These are phyloP conservation scores for Mamestra brassicae DNA, from an alignment of 2,888 invertebrate genomes.

Conservation along the genomic window DNA sequence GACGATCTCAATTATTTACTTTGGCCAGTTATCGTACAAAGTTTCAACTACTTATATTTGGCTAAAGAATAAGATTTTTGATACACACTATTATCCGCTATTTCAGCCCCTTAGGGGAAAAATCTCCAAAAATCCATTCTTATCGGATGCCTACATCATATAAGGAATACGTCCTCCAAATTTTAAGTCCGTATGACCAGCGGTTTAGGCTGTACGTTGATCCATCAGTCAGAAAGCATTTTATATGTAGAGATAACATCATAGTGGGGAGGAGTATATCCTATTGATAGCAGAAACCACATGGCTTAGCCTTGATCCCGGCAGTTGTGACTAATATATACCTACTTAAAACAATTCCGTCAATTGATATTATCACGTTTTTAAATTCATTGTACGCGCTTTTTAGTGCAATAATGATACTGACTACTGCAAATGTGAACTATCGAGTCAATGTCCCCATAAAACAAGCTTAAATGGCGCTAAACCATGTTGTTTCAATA, in stretches of 20 bases:
- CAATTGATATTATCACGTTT: conserved; percentile 17
- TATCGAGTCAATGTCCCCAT: conserved; percentile 5
- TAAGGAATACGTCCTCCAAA: too few relatives aligned
- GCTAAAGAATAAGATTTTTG: too few relatives aligned
- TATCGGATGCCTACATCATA: too few relatives aligned
- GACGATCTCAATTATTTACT: too few relatives aligned
- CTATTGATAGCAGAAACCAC: conserved; percentile 9
- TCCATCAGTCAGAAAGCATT: too few relatives aligned
- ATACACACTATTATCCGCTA: too few relatives aligned
- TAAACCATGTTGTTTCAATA: background rate
- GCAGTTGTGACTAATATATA: background rate
- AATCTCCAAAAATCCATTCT: too few relatives aligned
- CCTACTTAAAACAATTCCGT: background rate
- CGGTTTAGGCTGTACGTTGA: too few relatives aligned
- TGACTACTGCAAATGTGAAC: background rate
- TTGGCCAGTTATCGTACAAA: too few relatives aligned
- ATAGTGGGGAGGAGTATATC: background rate
- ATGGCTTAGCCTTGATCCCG: conserved; percentile 3
- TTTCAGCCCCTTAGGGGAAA: too few relatives aligned
- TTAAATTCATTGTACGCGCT: conserved; percentile 12
- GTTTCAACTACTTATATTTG: too few relatives aligned
- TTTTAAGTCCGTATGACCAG: too few relatives aligned
- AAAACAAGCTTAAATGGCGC: background rate
- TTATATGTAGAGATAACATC: background rate
- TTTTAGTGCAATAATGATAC: background rate